These are phyloP conservation scores for Anoplopoma fimbria DNA, from an alignment of 2,113 vertebrate genomes.

Conservation along the genomic window DNA sequence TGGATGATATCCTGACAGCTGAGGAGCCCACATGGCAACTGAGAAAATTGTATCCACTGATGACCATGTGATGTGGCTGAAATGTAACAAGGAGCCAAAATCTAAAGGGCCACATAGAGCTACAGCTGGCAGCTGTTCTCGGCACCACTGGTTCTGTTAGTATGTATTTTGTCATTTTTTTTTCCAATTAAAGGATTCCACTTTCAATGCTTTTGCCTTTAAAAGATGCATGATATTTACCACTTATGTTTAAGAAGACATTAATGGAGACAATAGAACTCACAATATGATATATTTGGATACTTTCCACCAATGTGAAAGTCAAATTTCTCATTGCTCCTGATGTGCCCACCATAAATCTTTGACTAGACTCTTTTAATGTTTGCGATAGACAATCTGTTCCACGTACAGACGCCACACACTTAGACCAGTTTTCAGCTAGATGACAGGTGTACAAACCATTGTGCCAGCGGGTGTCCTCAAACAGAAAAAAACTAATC, in stretches of 20 bases:
- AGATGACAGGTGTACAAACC: background rate
- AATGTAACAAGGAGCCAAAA: background rate
- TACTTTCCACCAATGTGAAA: background rate
- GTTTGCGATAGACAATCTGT: background rate
- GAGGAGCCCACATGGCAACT: background rate
- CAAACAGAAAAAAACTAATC: conserved; percentile 31
- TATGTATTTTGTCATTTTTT: background rate
- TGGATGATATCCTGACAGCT: background rate
- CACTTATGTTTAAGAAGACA: background rate
- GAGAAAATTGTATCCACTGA: background rate
- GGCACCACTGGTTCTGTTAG: background rate
- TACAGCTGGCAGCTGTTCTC: background rate
- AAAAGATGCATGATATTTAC: background rate
- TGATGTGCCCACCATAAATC: conserved; percentile 11
- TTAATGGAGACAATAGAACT: background rate
- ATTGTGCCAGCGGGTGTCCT: conserved; percentile 18
- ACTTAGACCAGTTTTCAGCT: background rate
- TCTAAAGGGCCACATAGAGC: background rate
- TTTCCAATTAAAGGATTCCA: background rate
- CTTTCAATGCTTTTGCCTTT: background rate
- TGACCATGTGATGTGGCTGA: background rate
- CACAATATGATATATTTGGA: background rate
- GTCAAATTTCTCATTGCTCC: background rate
- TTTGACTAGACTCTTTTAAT: conserved; percentile 36
- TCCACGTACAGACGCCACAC: conserved; percentile 11